Conservation (phyloP, 2,888 invertebrate genomes). For the Meandrusa payeni region DNA sequence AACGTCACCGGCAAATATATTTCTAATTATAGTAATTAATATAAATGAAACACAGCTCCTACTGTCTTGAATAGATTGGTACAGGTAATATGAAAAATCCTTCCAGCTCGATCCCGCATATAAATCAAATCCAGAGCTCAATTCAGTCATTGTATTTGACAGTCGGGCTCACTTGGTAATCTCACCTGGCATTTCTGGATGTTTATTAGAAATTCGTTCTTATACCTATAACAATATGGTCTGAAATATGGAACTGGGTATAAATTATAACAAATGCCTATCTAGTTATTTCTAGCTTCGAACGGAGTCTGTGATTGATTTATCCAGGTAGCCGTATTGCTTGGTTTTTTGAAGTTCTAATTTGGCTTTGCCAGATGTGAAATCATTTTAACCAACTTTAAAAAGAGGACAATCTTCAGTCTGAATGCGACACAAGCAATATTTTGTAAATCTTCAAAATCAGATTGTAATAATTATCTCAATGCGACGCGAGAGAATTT, state of each 20-base stretch:
- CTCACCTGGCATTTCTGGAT: slow-evolving; percentile 6
- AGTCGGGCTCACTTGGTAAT: slow-evolving; percentile 8
- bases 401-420: no score
- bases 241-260: not conserved
- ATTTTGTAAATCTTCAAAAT: no score
- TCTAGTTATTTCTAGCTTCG: slow-evolving; percentile 3
- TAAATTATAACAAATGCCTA: slow-evolving; percentile 5
- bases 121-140: slow-evolving; percentile 5
- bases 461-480: no score
- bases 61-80: no score
- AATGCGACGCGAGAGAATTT: no score
- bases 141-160: slow-evolving; percentile 12
- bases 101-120: not conserved
- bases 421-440: no score
- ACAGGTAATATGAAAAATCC: no score
- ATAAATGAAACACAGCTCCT: no score
- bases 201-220: not conserved
- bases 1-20: no score
- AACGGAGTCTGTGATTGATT: not conserved
- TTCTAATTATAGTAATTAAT: no score
- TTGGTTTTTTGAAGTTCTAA: not conserved
- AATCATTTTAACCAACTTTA: no score
- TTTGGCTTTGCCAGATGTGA: no score
- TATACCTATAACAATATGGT: not conserved
- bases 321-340: not conserved